Conservation (phyloP, 2,797 vertebrate species). For the Neosalanx taihuensis region DNA sequence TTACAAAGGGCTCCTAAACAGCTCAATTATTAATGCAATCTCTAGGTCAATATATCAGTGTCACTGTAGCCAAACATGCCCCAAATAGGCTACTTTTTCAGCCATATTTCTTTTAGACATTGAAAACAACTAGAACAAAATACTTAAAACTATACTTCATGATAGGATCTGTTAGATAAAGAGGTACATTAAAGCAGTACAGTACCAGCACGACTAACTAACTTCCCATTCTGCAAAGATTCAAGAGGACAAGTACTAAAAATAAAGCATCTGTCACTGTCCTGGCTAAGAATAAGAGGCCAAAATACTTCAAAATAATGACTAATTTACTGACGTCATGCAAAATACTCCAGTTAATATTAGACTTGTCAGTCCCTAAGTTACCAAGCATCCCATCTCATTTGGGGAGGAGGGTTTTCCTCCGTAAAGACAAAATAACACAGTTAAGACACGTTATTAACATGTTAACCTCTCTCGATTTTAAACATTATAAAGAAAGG, state of each 20-base stretch:
- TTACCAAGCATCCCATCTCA: slow-evolving; percentile 61
- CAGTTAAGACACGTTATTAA: not conserved
- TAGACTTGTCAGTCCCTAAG: slow-evolving; percentile 55
- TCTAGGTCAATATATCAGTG: not conserved
- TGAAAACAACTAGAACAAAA: not conserved
- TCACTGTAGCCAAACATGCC: not conserved
- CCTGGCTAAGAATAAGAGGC: slow-evolving; percentile 39
- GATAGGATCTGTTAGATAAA: not conserved
- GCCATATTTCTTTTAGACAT: not conserved
- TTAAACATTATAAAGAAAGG: not conserved
- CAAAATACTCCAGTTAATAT: slow-evolving; percentile 60
- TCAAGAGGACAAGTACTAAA: slow-evolving; percentile 25
- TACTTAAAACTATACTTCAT: not conserved
- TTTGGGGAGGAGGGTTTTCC: not conserved
- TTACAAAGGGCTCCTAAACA: too few species aligned
- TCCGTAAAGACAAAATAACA: not conserved
- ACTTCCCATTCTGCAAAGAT: not conserved
- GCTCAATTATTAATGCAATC: too few species aligned
- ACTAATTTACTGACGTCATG: slow-evolving; percentile 59
- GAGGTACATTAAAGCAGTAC: too few species aligned
- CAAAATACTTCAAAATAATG: slow-evolving; percentile 50
- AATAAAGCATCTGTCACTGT: slow-evolving; percentile 33
- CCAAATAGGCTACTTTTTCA: not conserved
- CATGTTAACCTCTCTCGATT: not conserved
- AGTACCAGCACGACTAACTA: not conserved